These are phyloP conservation scores for Potamarius usumacintae DNA, from an alignment of 2,113 vertebrate genomes.

Conservation along the genomic window DNA sequence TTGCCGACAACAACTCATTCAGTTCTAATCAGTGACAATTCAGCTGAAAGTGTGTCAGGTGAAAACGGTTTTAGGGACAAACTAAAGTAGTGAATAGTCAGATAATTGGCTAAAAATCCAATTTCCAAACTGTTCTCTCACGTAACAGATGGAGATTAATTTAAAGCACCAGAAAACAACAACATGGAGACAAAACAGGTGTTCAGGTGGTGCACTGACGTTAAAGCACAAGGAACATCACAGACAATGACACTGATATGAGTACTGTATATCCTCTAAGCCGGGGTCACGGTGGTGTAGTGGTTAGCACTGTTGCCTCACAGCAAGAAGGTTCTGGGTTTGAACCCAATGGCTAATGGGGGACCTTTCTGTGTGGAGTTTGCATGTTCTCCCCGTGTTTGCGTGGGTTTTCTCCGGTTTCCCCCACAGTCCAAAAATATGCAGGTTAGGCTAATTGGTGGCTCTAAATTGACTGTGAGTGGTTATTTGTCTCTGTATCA, in stretches of 20 bases:
- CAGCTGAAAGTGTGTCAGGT: not conserved
- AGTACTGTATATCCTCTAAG: not conserved
- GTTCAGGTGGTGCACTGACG: not conserved
- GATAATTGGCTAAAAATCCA: conserved; percentile 24
- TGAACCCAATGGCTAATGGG: too few relatives aligned
- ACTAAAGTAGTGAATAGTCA: conserved; percentile 10
- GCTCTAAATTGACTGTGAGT: too few relatives aligned
- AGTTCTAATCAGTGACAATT: not conserved
- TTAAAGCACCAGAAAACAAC: conserved; percentile 12
- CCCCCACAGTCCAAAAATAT: too few relatives aligned
- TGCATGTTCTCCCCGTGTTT: too few relatives aligned
- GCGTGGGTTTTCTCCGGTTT: too few relatives aligned
- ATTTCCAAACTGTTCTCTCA: conserved; percentile 6
- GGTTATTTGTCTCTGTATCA: too few relatives aligned
- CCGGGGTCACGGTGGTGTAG: too few relatives aligned
- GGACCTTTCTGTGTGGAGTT: too few relatives aligned
- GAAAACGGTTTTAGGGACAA: not conserved
- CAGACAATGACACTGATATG: not conserved
- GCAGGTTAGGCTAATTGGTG: too few relatives aligned
- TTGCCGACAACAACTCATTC: not conserved
- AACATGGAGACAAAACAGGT: conserved; percentile 7
- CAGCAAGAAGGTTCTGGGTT: too few relatives aligned
- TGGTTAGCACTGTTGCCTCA: too few relatives aligned
- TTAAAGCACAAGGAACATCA: conserved; percentile 12
- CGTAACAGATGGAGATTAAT: conserved; percentile 37